Conservation (phyloP, 2,113 vertebrate genomes). For the Manacus vitellinus region DNA sequence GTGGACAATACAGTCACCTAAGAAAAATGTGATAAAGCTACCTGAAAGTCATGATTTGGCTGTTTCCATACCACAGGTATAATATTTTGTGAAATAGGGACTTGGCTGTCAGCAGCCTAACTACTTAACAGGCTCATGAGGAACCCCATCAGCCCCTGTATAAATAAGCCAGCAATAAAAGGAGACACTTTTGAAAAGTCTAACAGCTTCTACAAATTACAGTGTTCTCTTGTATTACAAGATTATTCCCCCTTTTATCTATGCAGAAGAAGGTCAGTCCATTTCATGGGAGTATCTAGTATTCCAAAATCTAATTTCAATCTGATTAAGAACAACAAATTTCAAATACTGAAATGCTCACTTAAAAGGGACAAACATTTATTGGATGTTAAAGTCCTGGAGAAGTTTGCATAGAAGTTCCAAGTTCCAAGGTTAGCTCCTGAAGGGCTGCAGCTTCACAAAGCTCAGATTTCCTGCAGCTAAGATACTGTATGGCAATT, state of each 20-base stretch:
- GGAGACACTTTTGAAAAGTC: not conserved
- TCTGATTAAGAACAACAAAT: conserved; percentile 5
- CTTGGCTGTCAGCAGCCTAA: not conserved
- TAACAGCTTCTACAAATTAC: conserved; percentile 13
- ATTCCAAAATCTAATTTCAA: conserved; percentile 25
- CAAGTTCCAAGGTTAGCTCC: not conserved
- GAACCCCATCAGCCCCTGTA: not conserved
- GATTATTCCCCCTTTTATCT: not conserved
- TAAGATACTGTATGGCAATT: not conserved
- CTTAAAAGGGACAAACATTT: not conserved
- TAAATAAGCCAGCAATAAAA: not conserved
- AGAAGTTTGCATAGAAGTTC: not conserved
- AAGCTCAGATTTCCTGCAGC: not conserved
- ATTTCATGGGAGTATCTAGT: not conserved
- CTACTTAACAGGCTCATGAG: not conserved
- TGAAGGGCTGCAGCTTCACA: conserved; percentile 1
- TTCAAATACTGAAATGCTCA: not conserved
- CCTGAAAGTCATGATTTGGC: not conserved
- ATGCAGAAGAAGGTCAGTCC: not conserved
- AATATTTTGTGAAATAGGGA: not conserved
- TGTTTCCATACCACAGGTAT: not conserved
- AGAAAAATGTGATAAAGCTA: not conserved
- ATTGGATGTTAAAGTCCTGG: not conserved
- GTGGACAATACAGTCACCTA: not conserved
- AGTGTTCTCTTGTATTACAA: not conserved